Percentiles rank a stretch among this genome's conserved stretches.
phyloP scores from a whole-genome alignment of 2,113 vertebrate genomes.

The Trichechus manatus region DNA sequence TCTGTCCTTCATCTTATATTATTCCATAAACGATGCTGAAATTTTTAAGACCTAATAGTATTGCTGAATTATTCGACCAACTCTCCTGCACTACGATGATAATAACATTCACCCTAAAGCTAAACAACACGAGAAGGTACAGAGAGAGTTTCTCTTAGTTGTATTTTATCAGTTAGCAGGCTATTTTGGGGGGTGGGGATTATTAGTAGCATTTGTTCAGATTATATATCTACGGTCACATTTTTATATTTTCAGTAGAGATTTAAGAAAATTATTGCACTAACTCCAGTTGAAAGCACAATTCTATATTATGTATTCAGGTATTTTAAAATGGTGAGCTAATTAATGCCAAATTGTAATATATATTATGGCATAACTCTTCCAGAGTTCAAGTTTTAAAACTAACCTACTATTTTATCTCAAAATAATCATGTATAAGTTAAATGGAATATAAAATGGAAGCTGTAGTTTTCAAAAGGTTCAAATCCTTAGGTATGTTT shows the following conservation, averaged over 20 bases:
- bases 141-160: background rate
- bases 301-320: background rate
- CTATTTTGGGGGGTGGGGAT: background rate
- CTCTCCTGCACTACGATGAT: background rate
- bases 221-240: background rate
- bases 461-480: background rate
- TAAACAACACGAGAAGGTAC: background rate
- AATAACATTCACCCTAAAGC: background rate
- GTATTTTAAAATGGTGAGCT: background rate
- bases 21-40: background rate
- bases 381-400: background rate
- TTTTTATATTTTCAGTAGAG: background rate
- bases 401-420: background rate
- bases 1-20: background rate
- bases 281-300: background rate
- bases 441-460: background rate
- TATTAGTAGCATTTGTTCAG: background rate
- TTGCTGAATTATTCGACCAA: constrained; percentile 9
- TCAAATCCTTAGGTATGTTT: background rate
- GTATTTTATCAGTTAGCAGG: background rate
- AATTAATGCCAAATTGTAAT: background rate
- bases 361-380: background rate
- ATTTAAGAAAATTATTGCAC: background rate
- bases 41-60: background rate
- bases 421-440: background rate